Evolutionary conservation across 2,113 vertebrate genomes (phyloP).

Genomic region (Poecilia latipinna): DNA sequence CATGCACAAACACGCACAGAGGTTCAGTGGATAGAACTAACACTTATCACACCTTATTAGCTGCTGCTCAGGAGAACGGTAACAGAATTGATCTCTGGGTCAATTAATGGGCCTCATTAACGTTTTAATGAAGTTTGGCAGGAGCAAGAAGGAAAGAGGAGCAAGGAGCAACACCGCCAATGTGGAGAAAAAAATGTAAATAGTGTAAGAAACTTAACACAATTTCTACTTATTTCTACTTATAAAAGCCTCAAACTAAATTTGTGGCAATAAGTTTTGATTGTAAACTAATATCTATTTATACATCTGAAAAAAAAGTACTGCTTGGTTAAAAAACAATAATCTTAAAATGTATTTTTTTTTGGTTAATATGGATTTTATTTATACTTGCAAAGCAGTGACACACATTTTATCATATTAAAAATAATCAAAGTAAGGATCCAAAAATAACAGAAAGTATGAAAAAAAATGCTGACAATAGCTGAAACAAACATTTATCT

Average conservation of each 20-base stretch:
- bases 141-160: constrained; percentile 32
- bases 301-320: background rate
- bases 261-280: too few species aligned
- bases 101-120: constrained; percentile 74
- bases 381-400: background rate
- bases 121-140: constrained; percentile 73
- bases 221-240: background rate
- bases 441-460: background rate
- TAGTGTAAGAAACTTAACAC: background rate
- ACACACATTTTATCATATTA: background rate
- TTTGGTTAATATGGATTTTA: background rate
- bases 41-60: constrained; percentile 71
- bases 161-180: background rate
- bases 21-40: constrained; percentile 60
- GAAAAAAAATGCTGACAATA: background rate
- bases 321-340: background rate
- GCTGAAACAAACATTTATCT: background rate
- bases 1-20: constrained; percentile 35
- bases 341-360: background rate
- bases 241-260: background rate
- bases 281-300: too few species aligned
- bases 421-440: background rate
- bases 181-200: background rate
- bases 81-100: constrained; percentile 66
- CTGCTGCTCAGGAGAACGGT: constrained; percentile 47